Percentiles rank a stretch among this genome's conserved stretches.
These are phyloP conservation scores for Carassius gibelio DNA, from an alignment of 2,113 vertebrate species.

Conservation along the genomic window DNA sequence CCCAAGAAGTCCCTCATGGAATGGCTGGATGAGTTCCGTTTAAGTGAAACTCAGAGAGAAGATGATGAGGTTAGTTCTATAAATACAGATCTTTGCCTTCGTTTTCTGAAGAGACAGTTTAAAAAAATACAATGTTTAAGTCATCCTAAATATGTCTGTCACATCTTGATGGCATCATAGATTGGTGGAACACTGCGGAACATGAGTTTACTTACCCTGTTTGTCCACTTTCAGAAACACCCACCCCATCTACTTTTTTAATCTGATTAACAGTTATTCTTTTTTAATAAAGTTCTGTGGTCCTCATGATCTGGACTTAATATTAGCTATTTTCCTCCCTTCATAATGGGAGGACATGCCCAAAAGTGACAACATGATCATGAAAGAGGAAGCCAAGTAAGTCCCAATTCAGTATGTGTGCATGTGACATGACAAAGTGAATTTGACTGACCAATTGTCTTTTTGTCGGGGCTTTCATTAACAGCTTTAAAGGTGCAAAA, in stretches of 20 bases:
- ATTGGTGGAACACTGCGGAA: slow-evolving; percentile 76
- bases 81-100: background rate
- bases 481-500: slow-evolving; percentile 76
- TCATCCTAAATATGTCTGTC: slow-evolving; percentile 30
- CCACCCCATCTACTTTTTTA: background rate
- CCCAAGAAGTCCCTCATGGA: slow-evolving; percentile 65
- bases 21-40: slow-evolving; percentile 66
- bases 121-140: background rate
- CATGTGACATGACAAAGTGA: background rate
- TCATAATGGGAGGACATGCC: slow-evolving; percentile 74
- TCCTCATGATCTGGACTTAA: background rate
- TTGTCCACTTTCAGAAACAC: background rate
- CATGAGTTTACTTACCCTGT: slow-evolving; percentile 60
- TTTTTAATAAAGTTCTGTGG: background rate
- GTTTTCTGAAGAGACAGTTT: background rate
- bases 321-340: background rate
- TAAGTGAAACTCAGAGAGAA: slow-evolving; percentile 52
- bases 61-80: slow-evolving; percentile 56
- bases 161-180: slow-evolving; percentile 71
- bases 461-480: slow-evolving; percentile 71
- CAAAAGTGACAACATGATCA: slow-evolving; percentile 71
- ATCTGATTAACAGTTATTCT: background rate
- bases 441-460: background rate
- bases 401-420: slow-evolving; percentile 16
- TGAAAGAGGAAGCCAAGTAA: slow-evolving; percentile 78